Conservation (phyloP, 2,888 invertebrate genomes). For the Platycheirus rosarum region DNA sequence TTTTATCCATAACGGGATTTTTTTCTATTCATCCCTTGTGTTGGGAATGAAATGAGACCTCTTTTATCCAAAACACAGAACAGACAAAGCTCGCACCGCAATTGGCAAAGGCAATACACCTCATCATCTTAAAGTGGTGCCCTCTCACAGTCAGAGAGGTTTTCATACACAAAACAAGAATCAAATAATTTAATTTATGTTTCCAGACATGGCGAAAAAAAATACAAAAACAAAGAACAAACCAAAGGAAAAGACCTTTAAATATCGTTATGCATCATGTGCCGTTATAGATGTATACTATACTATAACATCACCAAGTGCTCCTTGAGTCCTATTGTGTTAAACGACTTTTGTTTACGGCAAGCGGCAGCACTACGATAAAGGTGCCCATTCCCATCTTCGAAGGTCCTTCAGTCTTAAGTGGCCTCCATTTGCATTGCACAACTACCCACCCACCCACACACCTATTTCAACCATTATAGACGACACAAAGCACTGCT, state of each 20-base stretch:
- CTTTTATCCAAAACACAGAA: background rate
- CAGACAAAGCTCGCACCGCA: background rate
- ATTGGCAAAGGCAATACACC: background rate
- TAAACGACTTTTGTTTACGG: constrained; percentile 67
- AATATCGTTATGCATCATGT: constrained; percentile 15
- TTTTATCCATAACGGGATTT: background rate
- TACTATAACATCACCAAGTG: too few species aligned
- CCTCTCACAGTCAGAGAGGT: background rate
- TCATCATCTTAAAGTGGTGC: background rate
- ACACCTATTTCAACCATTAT: too few species aligned
- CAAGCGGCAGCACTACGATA: constrained; percentile 39
- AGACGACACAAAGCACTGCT: constrained; percentile 43
- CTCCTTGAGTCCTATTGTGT: constrained; percentile 48
- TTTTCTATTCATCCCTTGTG: background rate
- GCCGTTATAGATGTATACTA: too few species aligned
- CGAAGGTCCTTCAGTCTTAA: constrained; percentile 66
- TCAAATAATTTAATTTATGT: background rate
- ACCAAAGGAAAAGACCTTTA: constrained; percentile 53
- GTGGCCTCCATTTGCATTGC: constrained; percentile 69
- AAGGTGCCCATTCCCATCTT: constrained; percentile 48
- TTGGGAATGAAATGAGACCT: background rate
- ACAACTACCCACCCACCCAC: constrained; percentile 26
- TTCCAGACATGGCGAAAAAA: constrained; percentile 7
- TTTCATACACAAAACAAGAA: background rate
- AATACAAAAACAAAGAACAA: constrained; percentile 31